phyloP scores from a whole-genome alignment of 2,888 invertebrate genomes.

The Axea sp. region DNA sequence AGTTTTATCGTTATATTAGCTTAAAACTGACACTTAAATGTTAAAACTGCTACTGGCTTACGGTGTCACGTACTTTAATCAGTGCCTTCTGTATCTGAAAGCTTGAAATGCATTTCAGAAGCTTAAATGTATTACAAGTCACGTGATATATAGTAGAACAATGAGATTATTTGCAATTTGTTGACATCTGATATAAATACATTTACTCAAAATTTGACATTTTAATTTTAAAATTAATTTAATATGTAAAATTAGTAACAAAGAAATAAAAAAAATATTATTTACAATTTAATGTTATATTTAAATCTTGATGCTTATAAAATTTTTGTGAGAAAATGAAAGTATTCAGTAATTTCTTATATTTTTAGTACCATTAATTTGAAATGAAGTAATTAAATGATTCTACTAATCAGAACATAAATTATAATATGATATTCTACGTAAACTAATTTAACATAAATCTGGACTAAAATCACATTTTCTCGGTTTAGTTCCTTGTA shows the following conservation, averaged over 20 bases:
- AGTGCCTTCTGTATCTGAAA: conserved; percentile 47
- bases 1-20: conserved; percentile 37
- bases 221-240: no score
- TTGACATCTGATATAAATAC: conserved; percentile 27
- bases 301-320: no score
- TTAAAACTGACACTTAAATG: conserved; percentile 42
- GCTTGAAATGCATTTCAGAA: conserved; percentile 55
- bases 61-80: conserved; percentile 51
- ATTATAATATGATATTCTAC: conserved; percentile 14
- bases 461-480: conserved; percentile 43
- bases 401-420: not conserved
- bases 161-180: conserved; percentile 48
- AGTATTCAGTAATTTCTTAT: no score
- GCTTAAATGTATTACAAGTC: conserved; percentile 46
- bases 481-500: conserved; percentile 69
- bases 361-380: no score
- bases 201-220: conserved; percentile 1
- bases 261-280: no score
- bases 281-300: no score
- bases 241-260: no score
- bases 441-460: conserved; percentile 22
- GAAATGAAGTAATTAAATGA: no score
- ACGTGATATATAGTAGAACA: conserved; percentile 48
- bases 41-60: conserved; percentile 49
- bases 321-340: no score